phyloP scores from a whole-genome alignment of 2,797 vertebrate species.

The Threskiornis aethiopicus region DNA sequence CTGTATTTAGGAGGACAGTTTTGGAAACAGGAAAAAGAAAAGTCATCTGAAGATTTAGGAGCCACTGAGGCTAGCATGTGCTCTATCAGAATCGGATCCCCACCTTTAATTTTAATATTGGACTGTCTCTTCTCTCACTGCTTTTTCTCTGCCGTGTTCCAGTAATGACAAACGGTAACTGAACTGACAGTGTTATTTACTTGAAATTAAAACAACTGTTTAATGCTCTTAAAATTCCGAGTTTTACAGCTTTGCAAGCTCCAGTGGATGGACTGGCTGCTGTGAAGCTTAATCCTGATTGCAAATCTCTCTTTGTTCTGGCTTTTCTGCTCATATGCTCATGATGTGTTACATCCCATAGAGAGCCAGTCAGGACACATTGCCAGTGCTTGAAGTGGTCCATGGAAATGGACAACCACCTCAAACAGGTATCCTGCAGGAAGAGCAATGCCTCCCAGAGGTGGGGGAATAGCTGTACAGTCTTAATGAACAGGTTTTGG shows the following conservation, averaged over 20 bases:
- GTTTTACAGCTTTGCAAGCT: neutral
- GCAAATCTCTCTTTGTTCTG: neutral
- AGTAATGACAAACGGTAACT: neutral
- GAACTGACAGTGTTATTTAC: neutral
- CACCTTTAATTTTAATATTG: neutral
- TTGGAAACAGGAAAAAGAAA: neutral
- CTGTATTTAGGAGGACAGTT: neutral
- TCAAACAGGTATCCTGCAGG: neutral
- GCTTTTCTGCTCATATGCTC: neutral
- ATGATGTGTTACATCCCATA: neutral
- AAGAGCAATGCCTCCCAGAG: neutral
- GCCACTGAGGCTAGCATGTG: neutral
- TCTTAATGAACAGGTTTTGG: neutral
- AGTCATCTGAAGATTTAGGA: neutral
- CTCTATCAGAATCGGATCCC: neutral
- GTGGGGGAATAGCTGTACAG: neutral
- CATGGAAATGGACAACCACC: neutral
- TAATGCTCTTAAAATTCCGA: neutral
- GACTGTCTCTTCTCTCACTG: neutral
- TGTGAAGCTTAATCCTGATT: constrained; percentile 12
- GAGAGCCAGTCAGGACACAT: neutral
- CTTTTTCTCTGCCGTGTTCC: neutral
- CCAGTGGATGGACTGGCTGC: neutral
- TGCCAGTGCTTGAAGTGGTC: neutral
- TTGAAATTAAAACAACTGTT: constrained; percentile 31